Conservation (phyloP, 2,797 vertebrate genomes). For the Sciurus vulgaris region DNA sequence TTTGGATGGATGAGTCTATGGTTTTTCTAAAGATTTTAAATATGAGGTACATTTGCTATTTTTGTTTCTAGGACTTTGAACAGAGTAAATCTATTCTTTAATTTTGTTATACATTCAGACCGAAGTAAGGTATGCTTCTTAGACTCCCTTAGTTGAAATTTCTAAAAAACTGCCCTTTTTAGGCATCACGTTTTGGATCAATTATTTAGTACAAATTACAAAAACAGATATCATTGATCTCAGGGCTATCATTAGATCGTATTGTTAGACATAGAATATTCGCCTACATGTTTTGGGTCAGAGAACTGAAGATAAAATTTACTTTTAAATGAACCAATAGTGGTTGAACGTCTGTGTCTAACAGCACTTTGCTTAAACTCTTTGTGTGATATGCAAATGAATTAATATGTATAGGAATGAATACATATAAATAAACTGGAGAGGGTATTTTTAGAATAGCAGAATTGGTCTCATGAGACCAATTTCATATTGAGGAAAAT, state of each 20-base stretch:
- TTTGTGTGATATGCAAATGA: constrained; percentile 51
- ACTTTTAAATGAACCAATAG: constrained; percentile 54
- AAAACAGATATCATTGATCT: not conserved
- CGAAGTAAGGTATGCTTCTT: constrained; percentile 9
- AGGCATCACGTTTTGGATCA: not conserved
- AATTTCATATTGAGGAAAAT: constrained; percentile 43
- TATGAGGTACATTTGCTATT: constrained; percentile 11
- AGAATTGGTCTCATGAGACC: constrained; percentile 12
- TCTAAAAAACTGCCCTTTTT: not conserved
- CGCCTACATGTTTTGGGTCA: not conserved
- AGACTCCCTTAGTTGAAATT: constrained; percentile 50
- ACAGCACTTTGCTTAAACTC: not conserved
- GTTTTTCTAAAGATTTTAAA: constrained; percentile 58
- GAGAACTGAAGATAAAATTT: constrained; percentile 26
- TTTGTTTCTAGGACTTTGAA: constrained; percentile 29
- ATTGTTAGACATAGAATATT: constrained; percentile 46
- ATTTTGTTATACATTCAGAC: constrained; percentile 35
- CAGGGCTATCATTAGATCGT: not conserved
- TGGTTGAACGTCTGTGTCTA: not conserved
- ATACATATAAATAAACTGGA: constrained; percentile 51
- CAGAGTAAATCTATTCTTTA: constrained; percentile 33
- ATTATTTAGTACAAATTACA: not conserved
- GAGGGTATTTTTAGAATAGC: constrained; percentile 27
- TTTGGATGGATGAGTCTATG: constrained; percentile 31
- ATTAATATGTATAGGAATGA: constrained; percentile 3